A percentile compares a stretch with the other conserved stretches of the same genome.
Evolutionary conservation across 23 tunicate species (phyloP).

Genomic region (Trididemnum nubilum): DNA sequence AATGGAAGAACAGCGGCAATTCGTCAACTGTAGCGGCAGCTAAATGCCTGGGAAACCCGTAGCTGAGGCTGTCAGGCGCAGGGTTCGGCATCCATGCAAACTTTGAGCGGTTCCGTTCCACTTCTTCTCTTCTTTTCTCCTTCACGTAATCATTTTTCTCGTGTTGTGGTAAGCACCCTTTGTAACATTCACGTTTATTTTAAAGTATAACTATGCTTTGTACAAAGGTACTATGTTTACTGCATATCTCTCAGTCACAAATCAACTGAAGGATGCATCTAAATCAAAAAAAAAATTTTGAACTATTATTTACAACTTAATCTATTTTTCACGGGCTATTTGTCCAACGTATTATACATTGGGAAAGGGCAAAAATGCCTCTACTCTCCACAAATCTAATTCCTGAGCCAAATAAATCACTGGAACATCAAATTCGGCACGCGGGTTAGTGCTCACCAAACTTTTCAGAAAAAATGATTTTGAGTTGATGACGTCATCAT

Average conservation of each 20-base stretch:
- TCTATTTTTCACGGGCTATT: too few species aligned
- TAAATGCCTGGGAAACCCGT: slow-evolving; percentile 49
- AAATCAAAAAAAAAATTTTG: not conserved
- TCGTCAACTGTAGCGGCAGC: slow-evolving; percentile 8
- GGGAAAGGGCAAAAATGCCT: too few species aligned
- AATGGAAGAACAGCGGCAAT: slow-evolving; percentile 19
- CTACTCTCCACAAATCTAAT: too few species aligned
- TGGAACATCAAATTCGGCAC: too few species aligned
- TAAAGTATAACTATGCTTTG: not conserved
- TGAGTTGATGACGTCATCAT: too few species aligned
- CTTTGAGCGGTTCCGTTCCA: slow-evolving; percentile 17
- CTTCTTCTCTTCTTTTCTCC: slow-evolving; percentile 2
- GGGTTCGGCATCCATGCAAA: slow-evolving; percentile 49
- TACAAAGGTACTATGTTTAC: too few species aligned
- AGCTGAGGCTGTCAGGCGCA: not conserved
- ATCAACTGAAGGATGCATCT: not conserved
- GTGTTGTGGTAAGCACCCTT: slow-evolving; percentile 14
- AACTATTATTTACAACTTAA: too few species aligned
- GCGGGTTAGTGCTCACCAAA: too few species aligned
- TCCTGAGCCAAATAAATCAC: too few species aligned
- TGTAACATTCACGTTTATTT: not conserved
- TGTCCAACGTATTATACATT: too few species aligned
- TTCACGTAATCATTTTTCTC: slow-evolving; percentile 8
- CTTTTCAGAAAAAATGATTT: too few species aligned
- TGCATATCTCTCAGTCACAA: too few species aligned